A percentile compares a stretch with the other conserved stretches of the same genome.
These are phyloP conservation scores for Habropoda laboriosa DNA, from an alignment of 1,140 invertebrate species.

Conservation along the genomic window DNA sequence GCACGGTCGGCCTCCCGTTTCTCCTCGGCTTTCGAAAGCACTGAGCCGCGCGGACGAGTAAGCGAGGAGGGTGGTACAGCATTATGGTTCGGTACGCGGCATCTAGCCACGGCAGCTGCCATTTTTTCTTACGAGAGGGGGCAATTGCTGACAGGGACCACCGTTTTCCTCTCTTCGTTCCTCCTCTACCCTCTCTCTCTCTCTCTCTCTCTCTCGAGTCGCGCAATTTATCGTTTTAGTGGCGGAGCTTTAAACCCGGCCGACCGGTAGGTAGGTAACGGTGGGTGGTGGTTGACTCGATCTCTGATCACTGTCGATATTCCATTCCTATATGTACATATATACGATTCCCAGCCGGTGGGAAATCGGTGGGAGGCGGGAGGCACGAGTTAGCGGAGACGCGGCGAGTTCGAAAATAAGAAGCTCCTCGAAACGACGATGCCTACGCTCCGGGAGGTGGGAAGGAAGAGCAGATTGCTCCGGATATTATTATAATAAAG, in stretches of 20 bases:
- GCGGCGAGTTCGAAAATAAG: constrained; percentile 60
- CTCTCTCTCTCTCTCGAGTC: not conserved
- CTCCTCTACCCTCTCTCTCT: not conserved
- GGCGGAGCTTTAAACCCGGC: constrained; percentile 68
- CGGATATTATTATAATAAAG: constrained; percentile 71
- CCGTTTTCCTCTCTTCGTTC: constrained; percentile 68
- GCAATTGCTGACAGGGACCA: constrained; percentile 79
- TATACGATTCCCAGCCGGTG: too few relatives aligned
- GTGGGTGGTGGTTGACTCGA: constrained; percentile 63
- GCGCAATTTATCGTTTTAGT: constrained; percentile 80
- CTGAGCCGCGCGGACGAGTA: constrained; percentile 40
- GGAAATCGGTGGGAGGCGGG: not conserved
- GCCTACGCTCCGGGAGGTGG: constrained; percentile 19
- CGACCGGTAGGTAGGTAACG: constrained; percentile 62
- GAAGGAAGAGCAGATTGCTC: constrained; percentile 59
- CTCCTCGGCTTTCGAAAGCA: constrained; percentile 22
- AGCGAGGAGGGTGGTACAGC: constrained; percentile 60
- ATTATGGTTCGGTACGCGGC: constrained; percentile 75
- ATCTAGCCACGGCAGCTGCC: constrained; percentile 76
- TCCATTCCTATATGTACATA: too few relatives aligned
- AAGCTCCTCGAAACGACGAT: constrained; percentile 41
- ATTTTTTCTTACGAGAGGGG: constrained; percentile 77
- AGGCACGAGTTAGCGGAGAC: constrained; percentile 44
- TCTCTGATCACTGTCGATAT: too few relatives aligned
- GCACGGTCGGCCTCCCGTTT: constrained; percentile 43